These are phyloP conservation scores for Meteorus cinctellus DNA, from an alignment of 2,888 invertebrate species.

Conservation along the genomic window DNA sequence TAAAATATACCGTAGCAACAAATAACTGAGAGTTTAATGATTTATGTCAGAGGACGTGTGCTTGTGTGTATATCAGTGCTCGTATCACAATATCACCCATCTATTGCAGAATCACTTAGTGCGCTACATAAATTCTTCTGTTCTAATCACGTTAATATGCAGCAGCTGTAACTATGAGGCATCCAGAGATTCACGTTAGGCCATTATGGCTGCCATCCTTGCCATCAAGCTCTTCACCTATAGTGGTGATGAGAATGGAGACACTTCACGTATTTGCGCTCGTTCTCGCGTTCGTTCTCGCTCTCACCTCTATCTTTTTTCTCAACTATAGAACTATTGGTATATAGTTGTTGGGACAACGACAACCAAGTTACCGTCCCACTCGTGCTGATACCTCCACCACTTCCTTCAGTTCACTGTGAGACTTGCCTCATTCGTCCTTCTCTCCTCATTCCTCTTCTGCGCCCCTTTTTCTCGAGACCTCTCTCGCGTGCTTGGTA, in stretches of 20 bases:
- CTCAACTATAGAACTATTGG: slow-evolving; percentile 23
- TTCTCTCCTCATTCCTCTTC: slow-evolving; percentile 43
- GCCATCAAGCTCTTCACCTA: slow-evolving; percentile 42
- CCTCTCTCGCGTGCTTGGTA: slow-evolving; percentile 53
- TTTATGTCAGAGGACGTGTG: no score
- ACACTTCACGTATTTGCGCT: slow-evolving; percentile 34
- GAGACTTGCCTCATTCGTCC: slow-evolving; percentile 45
- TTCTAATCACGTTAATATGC: slow-evolving; percentile 55
- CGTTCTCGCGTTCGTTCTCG: slow-evolving; percentile 41
- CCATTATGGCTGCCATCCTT: slow-evolving; percentile 67
- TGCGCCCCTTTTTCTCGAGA: slow-evolving; percentile 42
- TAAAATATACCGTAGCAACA: slow-evolving; percentile 14
- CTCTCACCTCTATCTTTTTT: slow-evolving; percentile 41
- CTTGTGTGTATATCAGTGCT: not conserved
- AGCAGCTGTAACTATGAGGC: slow-evolving; percentile 64
- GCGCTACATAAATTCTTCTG: not conserved
- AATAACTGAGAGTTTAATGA: not conserved
- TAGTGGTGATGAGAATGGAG: slow-evolving; percentile 35
- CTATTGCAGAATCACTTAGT: slow-evolving; percentile 50
- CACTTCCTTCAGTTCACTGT: slow-evolving; percentile 44
- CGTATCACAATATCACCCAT: not conserved
- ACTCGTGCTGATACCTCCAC: slow-evolving; percentile 25
- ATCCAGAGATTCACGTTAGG: slow-evolving; percentile 62
- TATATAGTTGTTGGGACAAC: slow-evolving; percentile 5
- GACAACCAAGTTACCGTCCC: slow-evolving; percentile 30